Evolutionary conservation across 2,888 invertebrate genomes (phyloP), one percentile per base, ranked within the genome.

Genomic region (Phyllotreta striolata): DNA sequence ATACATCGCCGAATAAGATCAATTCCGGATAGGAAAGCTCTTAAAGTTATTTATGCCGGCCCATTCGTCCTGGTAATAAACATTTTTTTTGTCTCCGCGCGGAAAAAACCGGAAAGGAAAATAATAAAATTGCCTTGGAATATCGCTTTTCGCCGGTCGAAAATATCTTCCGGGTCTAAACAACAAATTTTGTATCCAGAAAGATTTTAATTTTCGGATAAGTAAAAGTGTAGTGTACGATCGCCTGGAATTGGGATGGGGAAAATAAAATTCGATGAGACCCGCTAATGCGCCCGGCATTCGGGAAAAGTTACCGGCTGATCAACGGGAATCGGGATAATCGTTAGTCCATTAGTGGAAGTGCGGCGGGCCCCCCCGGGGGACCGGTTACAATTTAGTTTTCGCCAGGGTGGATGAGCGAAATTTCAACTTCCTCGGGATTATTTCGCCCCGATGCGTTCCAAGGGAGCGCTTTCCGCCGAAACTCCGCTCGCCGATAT

Each of bases 331-430:
- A 77, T 76, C 76, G 70, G 77, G 77, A 77, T 78, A 79, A 79
- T 79, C 78, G 77, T 76, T 75, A 77, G 77, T 77, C 78, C 78
- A 77, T 78, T 79, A 79, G 77, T 76, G 73, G 72, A 75, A 73
- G 74, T 72, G 72, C 71, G 71, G 74, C 73, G 74, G 67, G 69
- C 73, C 71, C 71, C 70, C 72, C 66, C 66, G 69, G 24, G 24
- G 24, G 24, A 24, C 24, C 68, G 67, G 72, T 70, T 72, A 70
- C 74, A 73, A 71, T 72, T 69, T 66, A 68, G 67, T 66, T 57
- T 51, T 24, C 24, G 24, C 2, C 24, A 24, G 24, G 64, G 70
- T n/a, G n/a, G n/a, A n/a, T n/a, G n/a, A 69, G 70, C 57, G 71
- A 70, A 66, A 71, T 70, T 24, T 70, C 73, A 73, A 75, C 75